Conservation (phyloP, 64 coral and sea anemone species). For the Dendrophyllia cribrosa region DNA sequence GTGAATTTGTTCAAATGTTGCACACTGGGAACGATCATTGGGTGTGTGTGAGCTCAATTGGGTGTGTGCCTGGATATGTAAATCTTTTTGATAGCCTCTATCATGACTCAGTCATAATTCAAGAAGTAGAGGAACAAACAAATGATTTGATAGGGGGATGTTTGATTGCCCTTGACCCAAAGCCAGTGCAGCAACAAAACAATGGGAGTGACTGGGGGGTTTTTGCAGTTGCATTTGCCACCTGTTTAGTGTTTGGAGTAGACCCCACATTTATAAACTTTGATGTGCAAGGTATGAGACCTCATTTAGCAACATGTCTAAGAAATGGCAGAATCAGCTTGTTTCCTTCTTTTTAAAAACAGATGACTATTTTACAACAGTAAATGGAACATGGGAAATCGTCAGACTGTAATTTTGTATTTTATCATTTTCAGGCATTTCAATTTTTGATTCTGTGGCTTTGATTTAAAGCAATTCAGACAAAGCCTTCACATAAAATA, state of each 20-base stretch:
- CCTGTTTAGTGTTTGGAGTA: slow-evolving; percentile 14
- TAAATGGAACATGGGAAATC: too few relatives aligned
- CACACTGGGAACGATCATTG: slow-evolving; percentile 32
- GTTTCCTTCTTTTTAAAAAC: slow-evolving; percentile 18
- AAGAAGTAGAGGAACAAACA: slow-evolving; percentile 20
- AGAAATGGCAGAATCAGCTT: slow-evolving; percentile 6
- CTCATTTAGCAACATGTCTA: slow-evolving; percentile 2
- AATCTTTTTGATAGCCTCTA: slow-evolving; percentile 55
- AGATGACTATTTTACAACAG: too few relatives aligned
- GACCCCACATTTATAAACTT: slow-evolving; percentile 10
- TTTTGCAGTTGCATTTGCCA: background rate
- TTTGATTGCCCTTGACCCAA: slow-evolving; percentile 3
- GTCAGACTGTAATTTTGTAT: too few relatives aligned
- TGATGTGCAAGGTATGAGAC: background rate
- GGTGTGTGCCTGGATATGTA: background rate
- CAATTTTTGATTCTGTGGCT: too few relatives aligned
- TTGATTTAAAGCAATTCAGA: too few relatives aligned
- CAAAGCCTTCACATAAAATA: too few relatives aligned
- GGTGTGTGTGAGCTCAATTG: slow-evolving; percentile 27
- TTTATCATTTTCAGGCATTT: background rate
- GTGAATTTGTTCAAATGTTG: slow-evolving; percentile 50
- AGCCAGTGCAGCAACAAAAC: slow-evolving; percentile 38
- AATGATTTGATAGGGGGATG: slow-evolving; percentile 20
- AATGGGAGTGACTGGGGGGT: background rate
- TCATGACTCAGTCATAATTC: slow-evolving; percentile 2